Evolutionary conservation across 2,797 vertebrate genomes (phyloP).

Genomic region (Alcedo quadribrachys): DNA sequence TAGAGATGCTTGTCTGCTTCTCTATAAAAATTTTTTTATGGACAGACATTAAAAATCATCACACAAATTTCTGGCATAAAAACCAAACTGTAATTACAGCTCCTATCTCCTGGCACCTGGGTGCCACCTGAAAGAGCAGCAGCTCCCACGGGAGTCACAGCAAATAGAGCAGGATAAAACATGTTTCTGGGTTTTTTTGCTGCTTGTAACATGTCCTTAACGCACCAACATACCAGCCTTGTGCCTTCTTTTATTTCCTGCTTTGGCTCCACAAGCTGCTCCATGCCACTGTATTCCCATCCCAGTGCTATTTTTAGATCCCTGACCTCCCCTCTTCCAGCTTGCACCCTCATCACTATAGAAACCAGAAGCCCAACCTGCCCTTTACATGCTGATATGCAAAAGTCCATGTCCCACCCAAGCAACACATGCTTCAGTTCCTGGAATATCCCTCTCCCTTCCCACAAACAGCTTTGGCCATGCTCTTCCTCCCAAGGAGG

Average conservation of each 20-base stretch:
- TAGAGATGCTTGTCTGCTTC: neutral
- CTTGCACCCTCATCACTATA: neutral
- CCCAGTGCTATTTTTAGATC: neutral
- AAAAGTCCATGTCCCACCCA: neutral
- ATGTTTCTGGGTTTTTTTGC: neutral
- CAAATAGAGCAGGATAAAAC: neutral
- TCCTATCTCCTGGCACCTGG: neutral
- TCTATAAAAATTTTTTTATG: neutral
- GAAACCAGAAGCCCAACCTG: neutral
- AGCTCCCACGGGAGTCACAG: neutral
- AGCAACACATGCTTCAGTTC: neutral
- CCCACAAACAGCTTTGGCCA: neutral
- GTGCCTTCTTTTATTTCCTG: neutral
- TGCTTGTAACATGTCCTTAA: neutral
- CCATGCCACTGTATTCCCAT: neutral
- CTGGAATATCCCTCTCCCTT: neutral
- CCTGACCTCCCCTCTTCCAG: rapidly evolving
- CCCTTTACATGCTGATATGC: neutral
- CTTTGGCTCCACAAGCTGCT: neutral
- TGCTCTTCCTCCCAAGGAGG: neutral
- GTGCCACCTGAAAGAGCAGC: neutral
- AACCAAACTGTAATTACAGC: neutral
- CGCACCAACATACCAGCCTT: neutral
- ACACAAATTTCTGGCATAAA: neutral
- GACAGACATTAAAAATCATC: neutral